Conservation (phyloP, 2,888 invertebrate genomes). For the Lymantria dispar region DNA sequence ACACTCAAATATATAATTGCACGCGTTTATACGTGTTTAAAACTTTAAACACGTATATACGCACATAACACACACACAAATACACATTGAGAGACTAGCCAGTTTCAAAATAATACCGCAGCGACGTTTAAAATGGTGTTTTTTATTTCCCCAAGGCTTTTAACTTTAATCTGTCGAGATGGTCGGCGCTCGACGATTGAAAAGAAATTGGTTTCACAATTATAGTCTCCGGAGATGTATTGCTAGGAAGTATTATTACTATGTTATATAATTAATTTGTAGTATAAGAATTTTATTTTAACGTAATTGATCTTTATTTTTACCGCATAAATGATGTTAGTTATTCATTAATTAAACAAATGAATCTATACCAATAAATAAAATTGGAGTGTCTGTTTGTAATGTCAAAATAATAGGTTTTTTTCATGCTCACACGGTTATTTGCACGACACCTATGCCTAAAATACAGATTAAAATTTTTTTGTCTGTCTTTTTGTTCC, state of each 20-base stretch:
- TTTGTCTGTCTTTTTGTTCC: too few species aligned
- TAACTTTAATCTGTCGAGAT: slow-evolving; percentile 33
- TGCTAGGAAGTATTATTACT: background rate
- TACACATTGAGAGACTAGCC: background rate
- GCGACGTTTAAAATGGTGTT: background rate
- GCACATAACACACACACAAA: too few species aligned
- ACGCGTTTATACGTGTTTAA: background rate
- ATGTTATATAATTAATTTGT: slow-evolving; percentile 4
- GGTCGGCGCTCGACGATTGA: slow-evolving; percentile 24
- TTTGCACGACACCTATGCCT: too few species aligned
- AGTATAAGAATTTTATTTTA: background rate
- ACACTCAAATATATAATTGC: background rate
- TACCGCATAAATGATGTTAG: too few species aligned
- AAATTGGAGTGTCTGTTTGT: too few species aligned
- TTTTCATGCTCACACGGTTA: too few species aligned
- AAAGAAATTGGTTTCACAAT: slow-evolving; percentile 26
- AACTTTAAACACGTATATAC: background rate
- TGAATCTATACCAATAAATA: too few species aligned
- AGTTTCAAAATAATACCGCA: background rate
- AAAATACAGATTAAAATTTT: too few species aligned
- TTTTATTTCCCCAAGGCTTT: slow-evolving; percentile 23
- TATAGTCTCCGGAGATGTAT: background rate
- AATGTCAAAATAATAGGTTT: too few species aligned
- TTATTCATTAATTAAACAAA: too few species aligned
- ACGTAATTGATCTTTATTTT: background rate